Evolutionary conservation across 2,113 vertebrate genomes (phyloP).

Genomic region (Dolichallabes microphthalmus): DNA sequence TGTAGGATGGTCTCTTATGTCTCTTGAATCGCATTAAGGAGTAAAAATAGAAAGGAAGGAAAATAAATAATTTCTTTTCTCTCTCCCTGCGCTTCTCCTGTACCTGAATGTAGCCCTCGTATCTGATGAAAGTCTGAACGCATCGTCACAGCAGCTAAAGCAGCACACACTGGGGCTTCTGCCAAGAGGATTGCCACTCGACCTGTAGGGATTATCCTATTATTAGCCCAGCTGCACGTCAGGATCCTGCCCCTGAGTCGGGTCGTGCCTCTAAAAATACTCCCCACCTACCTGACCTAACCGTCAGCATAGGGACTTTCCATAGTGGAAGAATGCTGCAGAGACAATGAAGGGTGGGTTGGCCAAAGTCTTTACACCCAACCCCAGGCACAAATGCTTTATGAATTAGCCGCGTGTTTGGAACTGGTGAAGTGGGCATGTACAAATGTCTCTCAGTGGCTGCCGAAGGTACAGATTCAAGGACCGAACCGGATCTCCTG

Average conservation of each 20-base stretch:
- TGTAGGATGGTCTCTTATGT: neutral
- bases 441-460: neutral
- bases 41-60: neutral
- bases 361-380: slow-evolving; percentile 34
- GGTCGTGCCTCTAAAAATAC: slow-evolving; percentile 31
- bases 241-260: slow-evolving; percentile 26
- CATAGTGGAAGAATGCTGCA: slow-evolving; percentile 35
- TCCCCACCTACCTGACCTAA: neutral
- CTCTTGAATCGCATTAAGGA: neutral
- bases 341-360: slow-evolving; percentile 12
- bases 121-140: slow-evolving; percentile 58
- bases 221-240: slow-evolving; percentile 37
- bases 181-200: slow-evolving; percentile 71
- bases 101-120: slow-evolving; percentile 2
- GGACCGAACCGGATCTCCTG: neutral
- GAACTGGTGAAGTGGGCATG: slow-evolving; percentile 14
- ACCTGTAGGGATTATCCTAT: slow-evolving; percentile 70
- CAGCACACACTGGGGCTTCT: slow-evolving; percentile 49
- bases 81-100: neutral
- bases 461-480: slow-evolving; percentile 9
- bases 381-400: slow-evolving; percentile 32
- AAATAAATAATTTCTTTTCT: neutral
- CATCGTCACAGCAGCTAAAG: slow-evolving; percentile 60
- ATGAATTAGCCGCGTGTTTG: slow-evolving; percentile 36
- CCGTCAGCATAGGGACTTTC: slow-evolving; percentile 31